Base-by-base conservation (phyloP, 2,888 invertebrate genomes). In the Synanthedon formicaeformis region DNA sequence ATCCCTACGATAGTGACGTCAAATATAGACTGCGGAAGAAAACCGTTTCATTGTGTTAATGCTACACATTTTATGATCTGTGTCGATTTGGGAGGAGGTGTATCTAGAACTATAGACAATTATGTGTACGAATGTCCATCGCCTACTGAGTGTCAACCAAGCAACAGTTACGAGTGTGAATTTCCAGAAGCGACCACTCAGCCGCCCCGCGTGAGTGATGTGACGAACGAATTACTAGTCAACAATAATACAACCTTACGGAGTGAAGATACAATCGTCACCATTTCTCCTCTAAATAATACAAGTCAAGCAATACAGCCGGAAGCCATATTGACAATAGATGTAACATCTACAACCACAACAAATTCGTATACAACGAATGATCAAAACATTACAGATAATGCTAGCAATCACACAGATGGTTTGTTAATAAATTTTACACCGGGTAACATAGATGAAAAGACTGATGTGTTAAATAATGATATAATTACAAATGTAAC, bases 11-110 rank as follows among this genome's bases (percentile, higher is more conserved):
- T 68, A 66, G 60, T 63, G 57, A 60, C 75, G 48, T 64, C 66
- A 50, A 78, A 78, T 61, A 69, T 77, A 59, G 76, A 85, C 67
- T 89, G 89, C 66, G 60, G 71, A 59, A 85, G 83, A 56, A 88
- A 79, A 69, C 71, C 82, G 50, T 89, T 88, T 62, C 75, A 81
- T 58, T 89, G 89, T 59, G 63, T 81, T 49, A 81, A 85, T 62
- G 69, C 80, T 54, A 83, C 85, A 52, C 83, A 83, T 66, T 89
- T 88, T 59, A 78, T 81, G 70, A 82, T 88, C 63, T 89, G 89
- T 62, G 84, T 87, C 48, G 84, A 87, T 59, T 65, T 83, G 48
- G 87, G 86, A 18, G 72, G 70, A 41, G 84, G 84, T 48, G 59
- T 80, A 11, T 82, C 82, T 10, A 71, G 67, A 49, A 81, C 87